A percentile compares a stretch with the other conserved stretches of the same genome.
These are phyloP conservation scores for Scaptomyza caliginosa DNA, from an alignment of 2,888 invertebrate genomes.

Conservation along the genomic window DNA sequence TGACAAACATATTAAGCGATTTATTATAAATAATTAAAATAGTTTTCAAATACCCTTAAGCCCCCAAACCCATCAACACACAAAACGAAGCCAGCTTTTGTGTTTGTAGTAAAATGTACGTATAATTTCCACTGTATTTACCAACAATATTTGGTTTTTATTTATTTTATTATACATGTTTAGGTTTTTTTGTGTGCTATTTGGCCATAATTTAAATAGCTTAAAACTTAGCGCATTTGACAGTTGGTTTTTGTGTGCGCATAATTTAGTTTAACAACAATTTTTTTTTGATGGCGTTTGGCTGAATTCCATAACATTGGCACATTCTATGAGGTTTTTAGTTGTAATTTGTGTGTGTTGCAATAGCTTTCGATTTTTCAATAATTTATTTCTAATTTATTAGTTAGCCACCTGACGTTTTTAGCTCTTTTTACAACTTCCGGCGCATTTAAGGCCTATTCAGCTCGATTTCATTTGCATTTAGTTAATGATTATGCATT, in stretches of 20 bases:
- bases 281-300: not conserved
- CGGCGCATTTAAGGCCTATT: constrained; percentile 8
- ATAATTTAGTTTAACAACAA: constrained; percentile 39
- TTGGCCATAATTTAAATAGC: constrained; percentile 44
- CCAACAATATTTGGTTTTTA: constrained; percentile 16
- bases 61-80: not conserved
- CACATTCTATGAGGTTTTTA: constrained; percentile 4
- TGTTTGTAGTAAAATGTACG: not conserved
- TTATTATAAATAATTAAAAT: constrained; percentile 65
- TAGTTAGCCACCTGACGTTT: constrained; percentile 27
- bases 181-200: not conserved
- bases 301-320: constrained; percentile 20
- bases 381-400: constrained; percentile 46
- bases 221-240: constrained; percentile 49
- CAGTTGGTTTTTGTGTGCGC: constrained; percentile 41
- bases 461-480: constrained; percentile 5
- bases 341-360: constrained; percentile 4
- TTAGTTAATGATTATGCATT: constrained; percentile 19
- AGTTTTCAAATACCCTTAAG: constrained; percentile 17
- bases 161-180: not conserved
- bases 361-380: constrained; percentile 12
- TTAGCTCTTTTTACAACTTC: constrained; percentile 26
- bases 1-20: constrained; percentile 56
- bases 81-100: not conserved
- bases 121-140: constrained; percentile 13